Base-by-base conservation (phyloP, 2,888 invertebrate genomes). In the Phragmatobia fuliginosa region DNA sequence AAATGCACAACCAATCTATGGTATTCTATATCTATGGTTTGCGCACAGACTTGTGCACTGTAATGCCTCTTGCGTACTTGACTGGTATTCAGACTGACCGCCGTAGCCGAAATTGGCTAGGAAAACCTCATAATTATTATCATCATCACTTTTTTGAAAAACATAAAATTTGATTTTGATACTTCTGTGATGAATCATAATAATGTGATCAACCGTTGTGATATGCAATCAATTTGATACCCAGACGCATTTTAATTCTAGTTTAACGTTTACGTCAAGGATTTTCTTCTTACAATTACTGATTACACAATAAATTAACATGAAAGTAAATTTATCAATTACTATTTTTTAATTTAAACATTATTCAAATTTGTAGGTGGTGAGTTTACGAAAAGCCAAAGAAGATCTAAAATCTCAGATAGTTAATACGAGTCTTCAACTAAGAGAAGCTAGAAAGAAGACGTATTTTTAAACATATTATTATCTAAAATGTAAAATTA, bases 371-470 rank as follows among this genome's bases (percentile, higher is more conserved):
- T 67, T 68, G 71, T 28, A 93, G 94, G 90, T 93, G 16, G 83
- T 82, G 18, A 80, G 82, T 73, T 79, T 94, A 7, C 88, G 84
- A 60, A 85, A 90, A 62, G 90, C 77, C 67, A 94, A 92, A 75
- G 79, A 81, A 14, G 64, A 45, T n/a, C 82, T 93, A 0, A 85
- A 92, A 77, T 49, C 71, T 18, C 83, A 89, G 74, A 91, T 93
- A 70, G 66, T 65, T 2, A 84, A 83, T 63, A 85, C 85, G 0
- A 83, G 85, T 0, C 74, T 76, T 10, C 82, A 90, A 64, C 68
- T 94, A 32, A 83, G 91, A 66, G 83, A 85, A 11, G 90, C 91
- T 0, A 90, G 93, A 32, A 87, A 81, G 25, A 58, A 10, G 5
- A n/a, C 8, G 82, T 83, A 10, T 89, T 74, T 88, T 16, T 11